These are phyloP conservation scores for Rhynchotus rufescens DNA, from an alignment of 2,797 vertebrate genomes.

Conservation along the genomic window DNA sequence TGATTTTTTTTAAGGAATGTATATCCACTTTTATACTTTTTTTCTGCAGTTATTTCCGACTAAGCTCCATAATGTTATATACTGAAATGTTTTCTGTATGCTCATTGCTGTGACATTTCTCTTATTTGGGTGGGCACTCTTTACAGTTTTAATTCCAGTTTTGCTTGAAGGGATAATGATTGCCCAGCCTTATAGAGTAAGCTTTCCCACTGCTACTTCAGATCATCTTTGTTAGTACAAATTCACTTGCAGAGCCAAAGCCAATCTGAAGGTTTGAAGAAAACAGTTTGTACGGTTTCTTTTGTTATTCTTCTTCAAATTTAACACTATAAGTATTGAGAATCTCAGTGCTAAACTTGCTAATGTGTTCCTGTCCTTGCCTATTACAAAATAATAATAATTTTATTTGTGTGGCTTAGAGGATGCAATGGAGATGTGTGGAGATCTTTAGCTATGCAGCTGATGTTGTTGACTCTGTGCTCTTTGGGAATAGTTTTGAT, in stretches of 20 bases:
- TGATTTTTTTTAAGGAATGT: not conserved
- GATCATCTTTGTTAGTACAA: not conserved
- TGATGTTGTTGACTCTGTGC: not conserved
- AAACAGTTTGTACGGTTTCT: not conserved
- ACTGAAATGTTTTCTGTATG: not conserved
- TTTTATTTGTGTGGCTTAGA: not conserved
- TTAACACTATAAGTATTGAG: not conserved
- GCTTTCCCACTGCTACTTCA: not conserved
- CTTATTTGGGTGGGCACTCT: not conserved
- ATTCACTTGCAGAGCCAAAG: not conserved
- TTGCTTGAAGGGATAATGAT: not conserved
- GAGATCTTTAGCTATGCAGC: not conserved
- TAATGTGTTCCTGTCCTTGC: not conserved
- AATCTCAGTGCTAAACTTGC: not conserved
- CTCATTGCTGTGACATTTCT: not conserved
- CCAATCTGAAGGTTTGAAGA: not conserved
- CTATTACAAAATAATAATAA: not conserved
- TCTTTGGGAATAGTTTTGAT: not conserved
- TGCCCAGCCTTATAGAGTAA: not conserved
- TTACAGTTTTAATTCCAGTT: not conserved
- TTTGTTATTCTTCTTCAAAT: not conserved
- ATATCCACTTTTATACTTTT: not conserved
- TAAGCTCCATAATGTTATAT: not conserved
- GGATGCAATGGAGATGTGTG: not conserved
- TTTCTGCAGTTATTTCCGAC: not conserved